A percentile compares a stretch with the other conserved stretches of the same genome.
Evolutionary conservation across 2,797 vertebrate genomes (phyloP).

Genomic region (Chaetodon trifasciatus): DNA sequence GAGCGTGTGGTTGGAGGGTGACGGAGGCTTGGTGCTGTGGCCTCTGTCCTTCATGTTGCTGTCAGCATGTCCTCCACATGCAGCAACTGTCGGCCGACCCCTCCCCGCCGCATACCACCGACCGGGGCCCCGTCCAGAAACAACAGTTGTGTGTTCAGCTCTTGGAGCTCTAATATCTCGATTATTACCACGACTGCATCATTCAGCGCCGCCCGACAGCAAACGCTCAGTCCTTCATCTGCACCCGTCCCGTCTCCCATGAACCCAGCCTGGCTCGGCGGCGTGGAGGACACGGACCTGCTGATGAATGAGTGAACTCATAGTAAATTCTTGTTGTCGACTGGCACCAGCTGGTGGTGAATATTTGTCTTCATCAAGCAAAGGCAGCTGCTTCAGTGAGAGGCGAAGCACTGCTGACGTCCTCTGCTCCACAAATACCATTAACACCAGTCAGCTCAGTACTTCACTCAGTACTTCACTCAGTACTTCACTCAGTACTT

Average conservation of each 20-base stretch:
- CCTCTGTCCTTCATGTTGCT: slow-evolving; percentile 79
- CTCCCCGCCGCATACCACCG: slow-evolving; percentile 76
- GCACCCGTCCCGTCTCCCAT: neutral
- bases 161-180: slow-evolving; percentile 55
- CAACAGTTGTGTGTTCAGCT: slow-evolving; percentile 78
- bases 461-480: too few relatives aligned
- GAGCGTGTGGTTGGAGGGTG: slow-evolving; percentile 50
- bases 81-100: slow-evolving; percentile 77
- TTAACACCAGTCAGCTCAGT: neutral
- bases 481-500: too few relatives aligned
- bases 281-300: neutral
- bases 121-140: slow-evolving; percentile 77
- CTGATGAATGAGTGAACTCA: slow-evolving; percentile 40
- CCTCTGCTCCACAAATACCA: slow-evolving; percentile 44
- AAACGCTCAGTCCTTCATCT: neutral
- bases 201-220: slow-evolving; percentile 14
- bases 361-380: slow-evolving; percentile 63
- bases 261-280: neutral
- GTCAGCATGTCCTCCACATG: slow-evolving; percentile 77
- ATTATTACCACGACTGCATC: slow-evolving; percentile 35
- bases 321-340: slow-evolving; percentile 54
- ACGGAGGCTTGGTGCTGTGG: slow-evolving; percentile 59
- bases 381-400: slow-evolving; percentile 75
- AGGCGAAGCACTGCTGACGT: slow-evolving; percentile 53
- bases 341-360: slow-evolving; percentile 66